These are phyloP conservation scores for Halictus rubicundus DNA, from an alignment of 1,140 invertebrate genomes.

Conservation along the genomic window DNA sequence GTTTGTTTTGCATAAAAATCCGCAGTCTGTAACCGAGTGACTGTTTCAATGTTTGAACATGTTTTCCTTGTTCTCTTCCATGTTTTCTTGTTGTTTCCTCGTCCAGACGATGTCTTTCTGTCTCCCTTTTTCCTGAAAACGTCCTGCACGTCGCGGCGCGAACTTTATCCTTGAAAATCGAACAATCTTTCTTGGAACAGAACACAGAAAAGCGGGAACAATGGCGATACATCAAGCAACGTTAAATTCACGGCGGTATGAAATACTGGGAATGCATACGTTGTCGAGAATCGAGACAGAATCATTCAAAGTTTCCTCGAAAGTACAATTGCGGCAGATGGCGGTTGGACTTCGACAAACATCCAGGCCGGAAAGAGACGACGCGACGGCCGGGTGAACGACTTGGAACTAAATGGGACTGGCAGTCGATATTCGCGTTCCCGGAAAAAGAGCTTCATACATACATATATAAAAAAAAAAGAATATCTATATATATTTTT, in stretches of 20 bases:
- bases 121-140: too few relatives aligned
- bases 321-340: conserved; percentile 1
- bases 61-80: too few relatives aligned
- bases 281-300: background rate
- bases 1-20: too few relatives aligned
- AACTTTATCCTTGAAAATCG: background rate
- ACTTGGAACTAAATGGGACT: background rate
- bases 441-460: background rate
- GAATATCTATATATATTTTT: background rate
- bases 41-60: too few relatives aligned
- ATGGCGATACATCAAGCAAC: background rate
- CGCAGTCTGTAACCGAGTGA: too few relatives aligned
- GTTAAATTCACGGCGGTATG: background rate
- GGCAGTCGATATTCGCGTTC: background rate
- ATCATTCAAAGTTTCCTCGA: background rate
- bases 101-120: too few relatives aligned
- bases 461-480: too few relatives aligned
- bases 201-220: background rate
- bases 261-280: background rate
- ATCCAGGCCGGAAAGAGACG: background rate
- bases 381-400: background rate
- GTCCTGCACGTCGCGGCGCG: too few relatives aligned
- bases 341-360: background rate
- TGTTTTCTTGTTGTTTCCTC: too few relatives aligned
- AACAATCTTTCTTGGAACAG: background rate